A percentile compares a stretch with the other conserved stretches of the same genome.
phyloP scores from a whole-genome alignment of 2,888 invertebrate species.

The Ichneumon xanthorius region DNA sequence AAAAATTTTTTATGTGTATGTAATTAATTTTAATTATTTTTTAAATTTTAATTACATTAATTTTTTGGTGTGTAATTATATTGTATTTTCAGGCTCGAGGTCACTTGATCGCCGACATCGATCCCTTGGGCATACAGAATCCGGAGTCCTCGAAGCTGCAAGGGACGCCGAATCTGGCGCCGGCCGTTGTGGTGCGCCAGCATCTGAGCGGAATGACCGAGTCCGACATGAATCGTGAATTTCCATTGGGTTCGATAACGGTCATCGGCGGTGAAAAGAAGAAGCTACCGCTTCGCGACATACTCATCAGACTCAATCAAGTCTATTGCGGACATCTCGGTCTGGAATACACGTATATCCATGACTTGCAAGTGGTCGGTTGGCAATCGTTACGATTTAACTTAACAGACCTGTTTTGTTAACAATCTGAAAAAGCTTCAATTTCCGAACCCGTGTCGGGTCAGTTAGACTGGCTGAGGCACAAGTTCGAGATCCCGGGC shows the following conservation, averaged over 20 bases:
- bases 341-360: constrained; percentile 80
- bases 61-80: background rate
- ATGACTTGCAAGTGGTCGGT: constrained; percentile 74
- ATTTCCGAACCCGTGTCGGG: constrained; percentile 31
- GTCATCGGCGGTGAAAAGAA: constrained; percentile 77
- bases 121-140: constrained; percentile 90
- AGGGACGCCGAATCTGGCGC: constrained; percentile 75
- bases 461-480: constrained; percentile 80
- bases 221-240: constrained; percentile 76
- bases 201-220: constrained; percentile 78
- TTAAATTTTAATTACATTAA: background rate
- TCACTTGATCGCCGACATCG: constrained; percentile 93
- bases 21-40: background rate
- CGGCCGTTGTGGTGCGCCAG: constrained; percentile 76
- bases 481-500: constrained; percentile 79
- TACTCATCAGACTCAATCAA: constrained; percentile 78
- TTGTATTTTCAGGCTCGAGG: constrained; percentile 89
- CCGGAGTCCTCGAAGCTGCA: constrained; percentile 76
- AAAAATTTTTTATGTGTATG: background rate
- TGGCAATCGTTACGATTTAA: background rate
- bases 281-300: constrained; percentile 76
- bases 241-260: constrained; percentile 74
- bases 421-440: constrained; percentile 1
- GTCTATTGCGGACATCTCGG: constrained; percentile 80
- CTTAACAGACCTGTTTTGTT: background rate